phyloP scores from a whole-genome alignment of 37 sponge, comb jelly and placozoan species.

The Beroe forskalii region DNA sequence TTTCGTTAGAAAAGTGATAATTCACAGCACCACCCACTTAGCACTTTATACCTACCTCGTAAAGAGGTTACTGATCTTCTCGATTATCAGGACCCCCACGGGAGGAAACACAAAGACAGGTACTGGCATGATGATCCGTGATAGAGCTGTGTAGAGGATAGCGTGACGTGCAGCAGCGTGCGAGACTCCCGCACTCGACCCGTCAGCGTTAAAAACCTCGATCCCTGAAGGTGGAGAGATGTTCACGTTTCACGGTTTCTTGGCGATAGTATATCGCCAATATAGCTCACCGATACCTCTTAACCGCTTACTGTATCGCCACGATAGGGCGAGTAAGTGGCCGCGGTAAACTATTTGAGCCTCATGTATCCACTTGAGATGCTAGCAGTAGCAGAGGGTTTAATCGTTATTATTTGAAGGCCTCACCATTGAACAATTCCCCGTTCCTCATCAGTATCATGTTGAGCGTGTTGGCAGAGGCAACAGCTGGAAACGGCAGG shows the following conservation, averaged over 20 bases:
- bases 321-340: no score
- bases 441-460: constrained; percentile 53
- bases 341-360: no score
- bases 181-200: constrained; percentile 34
- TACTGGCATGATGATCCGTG: constrained; percentile 38
- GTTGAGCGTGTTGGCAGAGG: constrained; percentile 6
- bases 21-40: no score
- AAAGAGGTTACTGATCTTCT: not conserved
- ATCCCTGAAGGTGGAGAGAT: no score
- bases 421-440: constrained; percentile 58
- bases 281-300: no score
- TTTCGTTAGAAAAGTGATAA: no score
- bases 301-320: no score
- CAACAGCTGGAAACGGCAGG: constrained; percentile 37
- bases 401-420: no score
- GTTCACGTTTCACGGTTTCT: no score
- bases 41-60: constrained; percentile 22
- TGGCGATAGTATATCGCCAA: no score
- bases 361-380: no score
- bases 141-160: constrained; percentile 12
- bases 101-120: constrained; percentile 39
- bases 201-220: constrained; percentile 52
- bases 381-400: no score
- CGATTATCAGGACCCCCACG: not conserved
- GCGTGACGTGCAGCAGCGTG: constrained; percentile 33